Conservation (phyloP, 2,113 vertebrate species). For the Bubo scandiacus region DNA sequence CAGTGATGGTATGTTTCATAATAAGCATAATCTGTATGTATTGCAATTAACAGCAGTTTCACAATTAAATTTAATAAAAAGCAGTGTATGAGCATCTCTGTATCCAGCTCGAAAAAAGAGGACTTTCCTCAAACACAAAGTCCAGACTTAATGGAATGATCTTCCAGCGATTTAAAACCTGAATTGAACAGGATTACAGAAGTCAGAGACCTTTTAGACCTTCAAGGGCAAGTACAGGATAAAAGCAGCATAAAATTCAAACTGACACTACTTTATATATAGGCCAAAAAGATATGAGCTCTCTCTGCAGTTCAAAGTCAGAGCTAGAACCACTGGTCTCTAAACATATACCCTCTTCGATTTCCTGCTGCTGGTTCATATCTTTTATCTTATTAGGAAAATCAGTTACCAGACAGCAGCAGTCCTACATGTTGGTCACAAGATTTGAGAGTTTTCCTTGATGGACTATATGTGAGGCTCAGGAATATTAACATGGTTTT, state of each 20-base stretch:
- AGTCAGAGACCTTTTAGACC: not conserved
- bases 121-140: not conserved
- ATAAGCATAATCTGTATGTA: not conserved
- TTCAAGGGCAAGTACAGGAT: not conserved
- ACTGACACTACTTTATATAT: not conserved
- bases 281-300: not conserved
- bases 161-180: not conserved
- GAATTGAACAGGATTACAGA: not conserved
- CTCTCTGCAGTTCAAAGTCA: not conserved
- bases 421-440: fast-evolving
- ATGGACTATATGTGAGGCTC: not conserved
- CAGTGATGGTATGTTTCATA: not conserved
- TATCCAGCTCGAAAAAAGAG: not conserved
- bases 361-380: not conserved
- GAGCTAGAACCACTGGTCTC: not conserved
- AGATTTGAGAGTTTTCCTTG: not conserved
- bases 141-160: not conserved
- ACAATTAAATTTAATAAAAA: not conserved
- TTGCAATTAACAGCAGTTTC: not conserved
- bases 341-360: not conserved
- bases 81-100: not conserved
- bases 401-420: not conserved
- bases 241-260: not conserved
- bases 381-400: not conserved
- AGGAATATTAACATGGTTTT: not conserved